These are phyloP conservation scores for Dynastes tityus DNA, from an alignment of 2,888 invertebrate species.

Conservation along the genomic window DNA sequence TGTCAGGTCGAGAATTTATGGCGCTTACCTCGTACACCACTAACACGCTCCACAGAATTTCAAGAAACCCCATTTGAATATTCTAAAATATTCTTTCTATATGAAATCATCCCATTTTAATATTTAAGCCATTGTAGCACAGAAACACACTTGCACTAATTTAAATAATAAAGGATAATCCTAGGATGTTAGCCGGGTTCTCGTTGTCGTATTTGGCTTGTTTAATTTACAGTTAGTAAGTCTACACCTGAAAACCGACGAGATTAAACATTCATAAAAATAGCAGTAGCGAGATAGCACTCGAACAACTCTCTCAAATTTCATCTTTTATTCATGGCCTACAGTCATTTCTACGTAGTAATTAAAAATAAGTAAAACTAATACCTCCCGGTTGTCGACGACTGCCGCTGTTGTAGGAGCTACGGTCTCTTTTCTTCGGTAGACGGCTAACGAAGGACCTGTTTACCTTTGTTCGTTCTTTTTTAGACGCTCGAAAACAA, in stretches of 20 bases:
- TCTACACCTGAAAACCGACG: slow-evolving; percentile 43
- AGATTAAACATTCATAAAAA: slow-evolving; percentile 45
- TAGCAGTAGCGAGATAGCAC: slow-evolving; percentile 18
- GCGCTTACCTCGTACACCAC: too few species aligned
- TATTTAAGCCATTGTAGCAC: too few species aligned
- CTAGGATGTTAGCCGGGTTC: slow-evolving; percentile 2
- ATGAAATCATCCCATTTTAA: too few species aligned
- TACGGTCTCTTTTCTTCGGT: slow-evolving; percentile 10
- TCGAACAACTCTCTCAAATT: slow-evolving; percentile 44
- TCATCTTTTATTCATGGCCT: slow-evolving; percentile 40
- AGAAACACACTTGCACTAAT: not conserved
- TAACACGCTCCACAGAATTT: too few species aligned
- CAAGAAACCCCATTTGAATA: too few species aligned
- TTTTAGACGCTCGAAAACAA: too few species aligned
- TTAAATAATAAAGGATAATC: slow-evolving; percentile 44
- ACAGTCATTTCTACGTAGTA: slow-evolving; percentile 41
- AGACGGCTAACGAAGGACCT: too few species aligned
- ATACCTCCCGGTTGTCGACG: slow-evolving; percentile 18
- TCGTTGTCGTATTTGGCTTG: slow-evolving; percentile 32
- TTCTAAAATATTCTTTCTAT: too few species aligned
- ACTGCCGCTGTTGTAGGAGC: not conserved
- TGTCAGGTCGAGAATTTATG: too few species aligned
- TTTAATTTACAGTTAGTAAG: slow-evolving; percentile 42
- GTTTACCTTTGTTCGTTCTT: too few species aligned
- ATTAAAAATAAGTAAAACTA: slow-evolving; percentile 46